Evolutionary conservation across 2,888 invertebrate species (phyloP).

Genomic region (Osmoderma eremita): DNA sequence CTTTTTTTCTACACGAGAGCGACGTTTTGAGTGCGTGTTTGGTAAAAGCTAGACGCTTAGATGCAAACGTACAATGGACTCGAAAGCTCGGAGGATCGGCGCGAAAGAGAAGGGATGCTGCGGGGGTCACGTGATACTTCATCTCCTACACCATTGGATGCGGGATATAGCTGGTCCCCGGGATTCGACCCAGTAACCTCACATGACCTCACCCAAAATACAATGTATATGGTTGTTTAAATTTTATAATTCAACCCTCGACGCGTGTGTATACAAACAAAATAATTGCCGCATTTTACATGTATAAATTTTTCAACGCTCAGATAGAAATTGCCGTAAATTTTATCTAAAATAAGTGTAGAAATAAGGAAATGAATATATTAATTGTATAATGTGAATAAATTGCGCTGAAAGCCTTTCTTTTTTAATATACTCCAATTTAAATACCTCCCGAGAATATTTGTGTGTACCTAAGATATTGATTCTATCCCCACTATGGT

Average conservation of each 20-base stretch:
- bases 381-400: background rate
- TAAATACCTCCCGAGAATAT: background rate
- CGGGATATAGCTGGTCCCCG: conserved; percentile 59
- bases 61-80: conserved; percentile 50
- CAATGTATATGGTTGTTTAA: conserved; percentile 26
- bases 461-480: conserved; percentile 31
- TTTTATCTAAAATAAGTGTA: background rate
- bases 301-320: background rate
- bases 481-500: conserved; percentile 37
- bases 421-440: conserved; percentile 10
- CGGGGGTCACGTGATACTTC: conserved; percentile 59
- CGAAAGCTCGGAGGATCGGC: conserved; percentile 48
- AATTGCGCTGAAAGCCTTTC: background rate
- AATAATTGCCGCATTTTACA: background rate
- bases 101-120: conserved; percentile 61
- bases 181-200: conserved; percentile 65
- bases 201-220: conserved; percentile 59
- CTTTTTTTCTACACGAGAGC: conserved; percentile 38
- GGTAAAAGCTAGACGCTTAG: conserved; percentile 48
- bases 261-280: background rate
- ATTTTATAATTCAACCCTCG: conserved; percentile 19
- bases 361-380: background rate
- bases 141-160: conserved; percentile 58
- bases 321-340: background rate
- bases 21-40: conserved; percentile 40